Evolutionary conservation across 2,113 vertebrate genomes (phyloP).

Genomic region (Lasiurus cinereus): DNA sequence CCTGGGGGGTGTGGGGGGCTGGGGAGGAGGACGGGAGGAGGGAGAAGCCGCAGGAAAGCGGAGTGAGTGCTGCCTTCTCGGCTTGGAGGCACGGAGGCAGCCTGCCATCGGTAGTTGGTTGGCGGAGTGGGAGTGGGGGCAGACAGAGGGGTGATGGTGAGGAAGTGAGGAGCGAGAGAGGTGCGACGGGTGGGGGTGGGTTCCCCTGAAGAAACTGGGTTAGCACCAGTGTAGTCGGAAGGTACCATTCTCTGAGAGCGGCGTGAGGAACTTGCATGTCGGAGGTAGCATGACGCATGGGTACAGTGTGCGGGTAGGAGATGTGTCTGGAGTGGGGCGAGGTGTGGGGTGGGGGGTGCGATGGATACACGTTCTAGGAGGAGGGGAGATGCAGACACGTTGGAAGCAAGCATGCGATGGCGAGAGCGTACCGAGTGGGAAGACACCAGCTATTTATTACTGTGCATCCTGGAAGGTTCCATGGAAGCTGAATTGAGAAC

Average conservation of each 20-base stretch:
- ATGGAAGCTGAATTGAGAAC: background rate
- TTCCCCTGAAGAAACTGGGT: slow-evolving; percentile 56
- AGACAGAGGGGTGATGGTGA: background rate
- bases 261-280: slow-evolving; percentile 61
- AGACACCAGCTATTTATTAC: background rate
- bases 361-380: background rate
- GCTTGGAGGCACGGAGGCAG: background rate
- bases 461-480: slow-evolving; percentile 21
- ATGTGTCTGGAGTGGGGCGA: background rate
- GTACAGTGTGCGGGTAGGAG: background rate
- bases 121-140: background rate
- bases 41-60: background rate
- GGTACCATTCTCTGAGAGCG: slow-evolving; percentile 54
- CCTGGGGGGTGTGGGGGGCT: slow-evolving; percentile 38
- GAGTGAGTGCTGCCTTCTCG: background rate
- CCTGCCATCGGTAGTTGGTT: background rate
- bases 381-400: background rate
- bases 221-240: slow-evolving; percentile 45
- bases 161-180: slow-evolving; percentile 36
- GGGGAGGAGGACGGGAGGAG: background rate
- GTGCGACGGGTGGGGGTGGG: background rate
- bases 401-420: background rate
- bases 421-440: slow-evolving; percentile 5
- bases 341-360: background rate
- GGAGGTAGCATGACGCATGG: slow-evolving; percentile 50